phyloP scores from a whole-genome alignment of 2,113 vertebrate genomes.

The Arenaria interpres region DNA sequence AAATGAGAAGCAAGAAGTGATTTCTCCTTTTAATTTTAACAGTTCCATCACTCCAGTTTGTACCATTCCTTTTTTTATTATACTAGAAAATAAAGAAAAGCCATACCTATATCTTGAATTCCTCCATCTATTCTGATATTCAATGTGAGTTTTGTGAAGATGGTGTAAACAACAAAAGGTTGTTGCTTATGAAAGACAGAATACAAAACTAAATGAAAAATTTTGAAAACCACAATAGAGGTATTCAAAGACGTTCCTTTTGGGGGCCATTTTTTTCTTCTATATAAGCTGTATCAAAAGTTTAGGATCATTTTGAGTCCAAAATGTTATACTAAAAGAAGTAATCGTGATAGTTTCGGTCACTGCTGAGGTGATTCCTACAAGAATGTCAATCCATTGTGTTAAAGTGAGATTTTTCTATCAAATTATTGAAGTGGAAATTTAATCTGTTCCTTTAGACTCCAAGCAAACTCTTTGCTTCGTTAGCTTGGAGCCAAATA shows the following conservation, averaged over 20 bases:
- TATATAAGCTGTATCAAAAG: background rate
- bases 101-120: background rate
- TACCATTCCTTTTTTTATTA: background rate
- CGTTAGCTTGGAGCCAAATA: background rate
- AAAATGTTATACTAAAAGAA: background rate
- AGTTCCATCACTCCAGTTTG: background rate
- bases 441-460: background rate
- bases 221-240: background rate
- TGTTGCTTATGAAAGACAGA: background rate
- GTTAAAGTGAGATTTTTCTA: background rate
- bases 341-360: background rate
- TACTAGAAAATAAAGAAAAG: background rate
- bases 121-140: background rate
- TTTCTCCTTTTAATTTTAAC: background rate
- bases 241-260: background rate
- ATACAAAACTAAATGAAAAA: background rate
- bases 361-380: background rate
- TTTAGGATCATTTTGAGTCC: background rate
- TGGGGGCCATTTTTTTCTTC: background rate
- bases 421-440: background rate
- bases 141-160: background rate
- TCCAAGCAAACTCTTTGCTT: conserved; percentile 1
- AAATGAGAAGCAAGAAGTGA: background rate
- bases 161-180: background rate
- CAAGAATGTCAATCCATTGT: background rate